Base-by-base conservation (phyloP, 2,797 vertebrate genomes). In the Tinamus major region DNA sequence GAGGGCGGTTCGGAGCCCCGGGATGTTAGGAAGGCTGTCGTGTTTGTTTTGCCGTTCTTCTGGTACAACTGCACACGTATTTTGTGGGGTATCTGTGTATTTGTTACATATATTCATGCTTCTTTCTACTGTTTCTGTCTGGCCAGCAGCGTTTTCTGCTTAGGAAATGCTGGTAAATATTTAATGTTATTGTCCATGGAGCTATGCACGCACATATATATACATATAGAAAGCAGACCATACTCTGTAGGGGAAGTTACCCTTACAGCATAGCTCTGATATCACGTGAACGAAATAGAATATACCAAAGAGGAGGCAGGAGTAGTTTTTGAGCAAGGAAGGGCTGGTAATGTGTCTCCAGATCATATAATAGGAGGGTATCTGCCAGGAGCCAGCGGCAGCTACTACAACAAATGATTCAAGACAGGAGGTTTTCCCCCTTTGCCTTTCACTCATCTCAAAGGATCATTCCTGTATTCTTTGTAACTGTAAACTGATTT, bases 131-230 rank as follows among this genome's bases (percentile, higher is more conserved):
- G 85, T 51, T 42, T 39, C 31, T 33, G 35, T 59, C 33, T 46
- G 33, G 59, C 81, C 72, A 49, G 39, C 35, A 79, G 46, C 69
- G 63, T 77, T 94, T 91, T 82, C 51, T 79, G 61, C 16, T 46
- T 33, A 67, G 23, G n/a, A 89, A 69, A 51, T 35, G 37, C 69
- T 91, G 61, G 29, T 93, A 74, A 77, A 20, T 8, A 6, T 69
- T 85, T 10, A 67, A 1, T 63, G 42, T 59, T 51, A 9, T 33
- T 70, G 91, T 77, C 79, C 29, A 27, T 13, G 56, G 62, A n/a
- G 46, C 56, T 67, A 44, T 17, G 17, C 13, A 39, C 13, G 10
- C 13, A 39, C 42, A 44, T 44, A 17, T 44, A 8, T 44, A 44
- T 44, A 41, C 12, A 1, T 64, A 58, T 31, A 65, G 58, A 75